These are phyloP conservation scores for Diaphora mendica DNA, from an alignment of 2,888 invertebrate species.

Conservation along the genomic window DNA sequence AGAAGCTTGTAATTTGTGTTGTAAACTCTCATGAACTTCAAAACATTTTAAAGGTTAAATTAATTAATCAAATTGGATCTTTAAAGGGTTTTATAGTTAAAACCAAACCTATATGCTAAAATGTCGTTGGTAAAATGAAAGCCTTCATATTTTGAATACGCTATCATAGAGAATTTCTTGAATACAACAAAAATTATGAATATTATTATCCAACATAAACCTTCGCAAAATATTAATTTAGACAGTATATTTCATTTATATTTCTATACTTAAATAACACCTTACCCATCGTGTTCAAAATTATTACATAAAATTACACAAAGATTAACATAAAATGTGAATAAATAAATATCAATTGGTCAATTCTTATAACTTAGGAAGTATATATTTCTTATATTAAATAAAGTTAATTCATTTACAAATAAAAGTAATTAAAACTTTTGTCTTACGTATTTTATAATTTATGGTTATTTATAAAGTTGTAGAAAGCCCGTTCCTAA, in stretches of 20 bases:
- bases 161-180: neutral
- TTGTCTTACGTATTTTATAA: neutral
- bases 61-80: neutral
- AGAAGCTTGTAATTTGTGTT: constrained; percentile 9
- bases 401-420: neutral
- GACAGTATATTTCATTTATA: no score
- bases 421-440: neutral
- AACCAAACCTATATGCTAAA: neutral
- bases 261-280: no score
- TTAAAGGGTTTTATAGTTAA: neutral
- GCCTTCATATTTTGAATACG: neutral
- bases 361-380: no score
- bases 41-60: constrained; percentile 4
- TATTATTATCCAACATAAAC: neutral
- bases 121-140: neutral
- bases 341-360: no score
- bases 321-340: no score
- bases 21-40: constrained; percentile 9
- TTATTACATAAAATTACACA: no score
- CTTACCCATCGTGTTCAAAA: no score
- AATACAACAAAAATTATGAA: neutral
- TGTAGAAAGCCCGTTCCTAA: neutral
- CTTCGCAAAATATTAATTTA: neutral
- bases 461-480: neutral
- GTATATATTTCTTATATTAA: no score